Conservation (phyloP, 2,888 invertebrate genomes). For the Drosophila hawaiiensis region DNA sequence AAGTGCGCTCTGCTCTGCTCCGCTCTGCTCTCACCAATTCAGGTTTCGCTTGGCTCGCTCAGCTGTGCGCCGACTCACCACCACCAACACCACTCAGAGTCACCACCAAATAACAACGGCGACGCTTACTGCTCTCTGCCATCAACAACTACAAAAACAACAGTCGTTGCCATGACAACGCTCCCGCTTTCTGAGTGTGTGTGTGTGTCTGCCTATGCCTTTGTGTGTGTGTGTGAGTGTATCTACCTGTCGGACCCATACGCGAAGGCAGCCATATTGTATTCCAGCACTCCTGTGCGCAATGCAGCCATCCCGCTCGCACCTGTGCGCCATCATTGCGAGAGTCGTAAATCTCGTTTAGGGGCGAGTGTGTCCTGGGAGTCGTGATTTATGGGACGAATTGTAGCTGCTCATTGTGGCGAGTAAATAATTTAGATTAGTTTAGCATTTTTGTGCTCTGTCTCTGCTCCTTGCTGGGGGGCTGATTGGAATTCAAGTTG, state of each 20-base stretch:
- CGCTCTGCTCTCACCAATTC: conserved; percentile 38
- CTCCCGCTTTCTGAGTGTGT: conserved; percentile 36
- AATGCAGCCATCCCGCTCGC: conserved; percentile 65
- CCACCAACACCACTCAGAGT: conserved; percentile 43
- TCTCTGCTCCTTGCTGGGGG: conserved; percentile 24
- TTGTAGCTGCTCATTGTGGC: conserved; percentile 77
- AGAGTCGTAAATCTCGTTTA: conserved; percentile 77
- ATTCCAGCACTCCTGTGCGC: conserved; percentile 79
- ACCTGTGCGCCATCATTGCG: conserved; percentile 48
- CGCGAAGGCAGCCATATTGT: conserved; percentile 82
- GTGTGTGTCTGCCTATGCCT: conserved; percentile 15
- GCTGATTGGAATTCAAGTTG: conserved; percentile 67
- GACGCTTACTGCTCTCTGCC: conserved; percentile 17
- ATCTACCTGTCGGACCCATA: conserved; percentile 75
- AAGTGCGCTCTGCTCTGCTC: conserved; percentile 9
- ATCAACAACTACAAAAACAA: conserved; percentile 9
- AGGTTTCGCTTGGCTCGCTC: conserved; percentile 61
- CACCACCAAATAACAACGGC: conserved; percentile 27
- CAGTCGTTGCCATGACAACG: conserved; percentile 71
- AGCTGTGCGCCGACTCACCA: conserved; percentile 73
- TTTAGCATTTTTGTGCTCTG: conserved; percentile 60
- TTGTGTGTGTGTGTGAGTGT: conserved; percentile 49
- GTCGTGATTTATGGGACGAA: conserved; percentile 79
- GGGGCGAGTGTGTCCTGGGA: conserved; percentile 81
- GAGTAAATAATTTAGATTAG: conserved; percentile 80